These are phyloP conservation scores for Acanthurus leucopareius DNA, from an alignment of 2,797 vertebrate genomes.

Conservation along the genomic window DNA sequence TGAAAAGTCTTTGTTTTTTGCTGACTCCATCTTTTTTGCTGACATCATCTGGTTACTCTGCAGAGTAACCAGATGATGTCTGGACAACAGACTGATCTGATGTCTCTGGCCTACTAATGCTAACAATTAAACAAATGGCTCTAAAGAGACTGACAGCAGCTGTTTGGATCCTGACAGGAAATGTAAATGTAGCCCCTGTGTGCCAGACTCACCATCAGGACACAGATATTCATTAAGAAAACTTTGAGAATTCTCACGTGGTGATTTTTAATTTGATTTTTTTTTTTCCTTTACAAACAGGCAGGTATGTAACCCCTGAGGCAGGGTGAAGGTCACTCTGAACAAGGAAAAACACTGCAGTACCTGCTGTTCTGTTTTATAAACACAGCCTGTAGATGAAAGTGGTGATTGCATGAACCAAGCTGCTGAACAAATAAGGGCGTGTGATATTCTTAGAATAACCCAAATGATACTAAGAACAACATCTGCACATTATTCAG, in stretches of 20 bases:
- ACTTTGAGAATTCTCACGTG: neutral
- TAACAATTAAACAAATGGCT: neutral
- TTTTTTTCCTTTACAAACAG: neutral
- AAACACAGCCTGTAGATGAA: slow-evolving; percentile 51
- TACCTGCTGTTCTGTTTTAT: slow-evolving; percentile 44
- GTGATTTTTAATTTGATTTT: neutral
- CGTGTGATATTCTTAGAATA: slow-evolving; percentile 23
- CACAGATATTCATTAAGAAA: neutral
- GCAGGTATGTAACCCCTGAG: slow-evolving; percentile 1
- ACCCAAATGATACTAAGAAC: slow-evolving; percentile 12
- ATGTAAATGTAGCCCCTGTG: neutral
- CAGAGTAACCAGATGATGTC: neutral
- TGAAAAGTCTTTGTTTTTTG: too few relatives aligned
- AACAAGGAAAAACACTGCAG: neutral
- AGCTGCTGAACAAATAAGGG: slow-evolving; percentile 33
- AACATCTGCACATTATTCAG: neutral
- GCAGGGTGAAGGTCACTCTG: slow-evolving; percentile 6
- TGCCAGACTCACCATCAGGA: neutral
- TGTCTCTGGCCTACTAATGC: neutral
- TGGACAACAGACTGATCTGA: neutral
- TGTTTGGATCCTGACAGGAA: neutral
- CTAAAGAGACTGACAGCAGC: neutral
- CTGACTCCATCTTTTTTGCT: neutral
- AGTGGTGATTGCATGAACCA: slow-evolving; percentile 36
- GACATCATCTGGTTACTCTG: neutral